Evolutionary conservation across 1,140 invertebrate species (phyloP), one percentile per base, ranked within the genome.

Genomic region (Physella acuta): DNA sequence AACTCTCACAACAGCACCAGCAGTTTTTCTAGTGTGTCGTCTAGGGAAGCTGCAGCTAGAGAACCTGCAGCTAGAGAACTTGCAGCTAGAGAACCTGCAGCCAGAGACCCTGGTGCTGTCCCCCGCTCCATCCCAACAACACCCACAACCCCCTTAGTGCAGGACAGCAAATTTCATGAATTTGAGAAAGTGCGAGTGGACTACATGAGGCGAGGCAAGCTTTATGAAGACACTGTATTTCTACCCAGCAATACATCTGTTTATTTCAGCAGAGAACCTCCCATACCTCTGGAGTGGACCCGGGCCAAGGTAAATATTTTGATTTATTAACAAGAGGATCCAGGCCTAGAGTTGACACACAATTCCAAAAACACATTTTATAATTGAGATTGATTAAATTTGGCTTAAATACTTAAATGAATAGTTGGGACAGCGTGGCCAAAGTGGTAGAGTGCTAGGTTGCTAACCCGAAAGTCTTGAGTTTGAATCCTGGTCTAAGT

Each of bases 161-260:
- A 37, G 31, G 66, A 68, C 34, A 60, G n/a, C 39, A 68, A 37
- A n/a, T 68, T 68, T 49, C 56, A 60, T 68, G 72, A 76, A 55
- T 81, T 78, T 75, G 71, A 76, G 55, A 74, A 73, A 44, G 59
- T 77, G 17, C 71, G 76, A 33, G 67, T 68, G 8, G 76, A 80
- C 30, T 77, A 72, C 58, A 37, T 90, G 28, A 70, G 77, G 62
- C 87, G 89, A 71, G 88, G 89, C 3, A 79, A 85, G 3, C 82
- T 91, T 17, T 92, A 88, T 78, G 90, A 92, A 72, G 91, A 92
- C 79, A 86, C 86, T 0, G 90, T 91, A 63, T 91, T 91, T 82
- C 85, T 88, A 3, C 85, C 89, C 0, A 81, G 80, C 26, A 84
- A 88, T n/a, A 81, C 83, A 34, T 86, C 88, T 16, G 82, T 91